phyloP scores from a whole-genome alignment of 1,140 invertebrate genomes.

The Bombus sylvicola region DNA sequence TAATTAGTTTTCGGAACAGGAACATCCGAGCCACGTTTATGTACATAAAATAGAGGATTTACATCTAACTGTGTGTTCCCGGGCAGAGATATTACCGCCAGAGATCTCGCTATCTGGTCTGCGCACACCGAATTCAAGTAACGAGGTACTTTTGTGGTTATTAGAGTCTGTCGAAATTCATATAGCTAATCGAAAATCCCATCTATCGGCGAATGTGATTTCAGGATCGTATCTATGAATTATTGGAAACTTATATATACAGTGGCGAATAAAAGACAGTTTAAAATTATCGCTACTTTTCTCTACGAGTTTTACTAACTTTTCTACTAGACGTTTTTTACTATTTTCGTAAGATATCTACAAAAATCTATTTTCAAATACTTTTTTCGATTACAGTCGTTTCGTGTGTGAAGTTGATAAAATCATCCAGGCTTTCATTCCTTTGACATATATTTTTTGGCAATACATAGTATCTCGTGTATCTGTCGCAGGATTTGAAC shows the following conservation, averaged over 20 bases:
- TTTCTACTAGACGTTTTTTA: no score
- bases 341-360: no score
- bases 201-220: background rate
- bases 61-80: conserved; percentile 8
- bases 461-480: background rate
- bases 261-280: background rate
- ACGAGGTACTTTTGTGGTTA: conserved; percentile 21
- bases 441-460: background rate
- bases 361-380: no score
- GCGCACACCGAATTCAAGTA: conserved; percentile 18
- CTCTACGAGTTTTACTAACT: no score
- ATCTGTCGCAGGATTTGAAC: conserved; percentile 86
- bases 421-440: background rate
- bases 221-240: background rate
- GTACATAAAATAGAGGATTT: conserved; percentile 37
- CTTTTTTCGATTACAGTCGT: no score
- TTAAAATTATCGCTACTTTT: no score
- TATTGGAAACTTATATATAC: no score
- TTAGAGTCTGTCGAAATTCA: background rate
- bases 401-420: background rate
- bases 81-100: background rate
- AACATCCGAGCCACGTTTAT: background rate
- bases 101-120: background rate
- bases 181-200: background rate
- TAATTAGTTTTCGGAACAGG: conserved; percentile 40